Conservation (phyloP, 1,140 invertebrate genomes). For the Lordiphosa mommai region DNA sequence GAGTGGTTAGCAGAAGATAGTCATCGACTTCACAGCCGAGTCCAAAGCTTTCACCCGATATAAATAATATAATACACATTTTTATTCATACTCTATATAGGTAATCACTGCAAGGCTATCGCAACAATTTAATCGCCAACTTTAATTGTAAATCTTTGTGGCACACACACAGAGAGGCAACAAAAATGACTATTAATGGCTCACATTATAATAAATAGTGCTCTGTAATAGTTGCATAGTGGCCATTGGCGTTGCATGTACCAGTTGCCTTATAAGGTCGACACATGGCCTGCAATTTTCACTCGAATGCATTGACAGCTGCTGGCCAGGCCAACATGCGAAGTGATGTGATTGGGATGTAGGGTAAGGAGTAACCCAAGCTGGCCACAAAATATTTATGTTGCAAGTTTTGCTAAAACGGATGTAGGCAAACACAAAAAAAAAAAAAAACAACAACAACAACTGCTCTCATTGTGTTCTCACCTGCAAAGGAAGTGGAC, state of each 20-base stretch:
- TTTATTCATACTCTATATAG: neutral
- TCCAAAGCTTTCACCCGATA: conserved; percentile 52
- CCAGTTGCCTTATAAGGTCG: conserved; percentile 61
- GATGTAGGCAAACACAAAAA: conserved; percentile 43
- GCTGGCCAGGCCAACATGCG: conserved; percentile 48
- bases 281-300: conserved; percentile 68
- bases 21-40: conserved; percentile 20
- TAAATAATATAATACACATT: conserved; percentile 36
- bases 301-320: conserved; percentile 65
- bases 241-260: conserved; percentile 55
- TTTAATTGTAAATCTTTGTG: conserved; percentile 71
- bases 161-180: conserved; percentile 10
- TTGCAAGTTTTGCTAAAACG: conserved; percentile 29
- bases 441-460: conserved; percentile 6
- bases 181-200: conserved; percentile 42
- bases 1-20: conserved; percentile 38
- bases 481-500: conserved; percentile 11
- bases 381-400: conserved; percentile 40
- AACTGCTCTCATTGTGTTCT: conserved; percentile 6
- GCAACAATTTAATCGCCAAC: conserved; percentile 64
- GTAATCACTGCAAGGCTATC: conserved; percentile 58
- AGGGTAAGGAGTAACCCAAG: conserved; percentile 20
- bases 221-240: conserved; percentile 54
- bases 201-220: conserved; percentile 61
- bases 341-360: conserved; percentile 1